Conservation (phyloP, 1,140 invertebrate species). For the Monochamus saltuarius region DNA sequence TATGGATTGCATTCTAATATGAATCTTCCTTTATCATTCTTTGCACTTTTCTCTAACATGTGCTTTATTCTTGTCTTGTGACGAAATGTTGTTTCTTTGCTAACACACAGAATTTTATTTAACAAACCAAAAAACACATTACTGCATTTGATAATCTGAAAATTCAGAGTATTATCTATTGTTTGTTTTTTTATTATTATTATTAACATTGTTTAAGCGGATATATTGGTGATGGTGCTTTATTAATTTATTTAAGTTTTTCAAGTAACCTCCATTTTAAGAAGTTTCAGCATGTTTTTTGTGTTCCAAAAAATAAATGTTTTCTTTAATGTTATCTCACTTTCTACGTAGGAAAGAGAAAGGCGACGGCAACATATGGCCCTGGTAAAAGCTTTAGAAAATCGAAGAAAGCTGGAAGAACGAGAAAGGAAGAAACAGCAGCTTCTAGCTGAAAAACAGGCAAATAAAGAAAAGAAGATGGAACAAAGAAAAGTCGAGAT, state of each 20-base stretch:
- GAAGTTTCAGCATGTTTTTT: too few species aligned
- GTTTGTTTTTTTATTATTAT: not conserved
- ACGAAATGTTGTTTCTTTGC: too few species aligned
- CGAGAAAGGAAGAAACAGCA: slow-evolving; percentile 82
- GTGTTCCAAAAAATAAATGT: too few species aligned
- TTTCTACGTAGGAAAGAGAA: slow-evolving; percentile 75
- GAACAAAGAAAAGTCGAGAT: slow-evolving; percentile 82
- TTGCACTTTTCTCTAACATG: too few species aligned
- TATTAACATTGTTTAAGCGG: not conserved
- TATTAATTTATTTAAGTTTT: not conserved
- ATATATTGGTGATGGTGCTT: not conserved
- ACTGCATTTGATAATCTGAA: not conserved
- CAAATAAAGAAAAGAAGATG: slow-evolving; percentile 78
- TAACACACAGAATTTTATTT: too few species aligned
- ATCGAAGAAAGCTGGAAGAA: slow-evolving; percentile 83
- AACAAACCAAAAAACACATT: not conserved
- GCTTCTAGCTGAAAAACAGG: slow-evolving; percentile 73
- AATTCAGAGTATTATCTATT: not conserved
- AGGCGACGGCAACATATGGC: slow-evolving; percentile 86
- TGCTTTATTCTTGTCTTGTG: too few species aligned
- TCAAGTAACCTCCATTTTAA: too few species aligned
- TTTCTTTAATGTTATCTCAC: too few species aligned
- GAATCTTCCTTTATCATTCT: not conserved
- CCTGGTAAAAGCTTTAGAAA: slow-evolving; percentile 82
- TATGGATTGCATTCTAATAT: slow-evolving; percentile 55